Percentiles rank a stretch among this genome's conserved stretches.
phyloP scores from a whole-genome alignment of 2,797 vertebrate species.

The Aplochiton taeniatus region DNA sequence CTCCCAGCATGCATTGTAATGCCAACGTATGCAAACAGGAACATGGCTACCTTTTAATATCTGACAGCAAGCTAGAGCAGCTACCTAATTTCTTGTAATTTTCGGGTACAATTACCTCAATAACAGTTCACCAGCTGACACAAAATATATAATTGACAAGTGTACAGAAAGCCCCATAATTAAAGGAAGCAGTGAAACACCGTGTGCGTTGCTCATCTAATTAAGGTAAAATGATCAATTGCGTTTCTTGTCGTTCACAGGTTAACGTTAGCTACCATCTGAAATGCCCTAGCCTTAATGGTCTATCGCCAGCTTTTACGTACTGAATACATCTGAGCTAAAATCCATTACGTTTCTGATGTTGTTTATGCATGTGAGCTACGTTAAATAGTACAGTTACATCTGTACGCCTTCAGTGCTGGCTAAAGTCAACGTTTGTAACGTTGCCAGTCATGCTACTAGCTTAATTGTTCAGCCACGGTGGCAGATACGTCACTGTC shows the following conservation, averaged over 20 bases:
- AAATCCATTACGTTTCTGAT: no score
- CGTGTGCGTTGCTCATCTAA: constrained; percentile 21
- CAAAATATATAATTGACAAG: background rate
- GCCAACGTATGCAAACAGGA: constrained; percentile 79
- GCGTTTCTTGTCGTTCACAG: background rate
- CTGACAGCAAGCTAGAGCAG: constrained; percentile 3
- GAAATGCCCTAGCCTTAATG: background rate
- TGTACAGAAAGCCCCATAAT: no score
- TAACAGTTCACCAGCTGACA: constrained; percentile 13
- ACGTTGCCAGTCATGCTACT: no score
- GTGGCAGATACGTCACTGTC: no score
- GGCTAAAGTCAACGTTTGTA: no score
- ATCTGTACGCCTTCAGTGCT: no score
- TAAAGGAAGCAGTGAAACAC: constrained; percentile 15
- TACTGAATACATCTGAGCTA: no score
- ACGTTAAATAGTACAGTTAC: no score
- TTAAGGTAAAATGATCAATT: constrained; percentile 51
- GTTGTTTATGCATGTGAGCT: no score
- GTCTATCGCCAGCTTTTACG: no score
- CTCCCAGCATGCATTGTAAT: constrained; percentile 70
- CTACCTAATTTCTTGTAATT: constrained; percentile 6
- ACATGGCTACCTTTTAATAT: constrained; percentile 65
- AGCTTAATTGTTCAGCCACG: no score
- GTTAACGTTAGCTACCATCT: constrained; percentile 34
- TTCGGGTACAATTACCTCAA: constrained; percentile 9